Conservation (phyloP, 2,113 vertebrate species). For the Rhagologus leucostigma region DNA sequence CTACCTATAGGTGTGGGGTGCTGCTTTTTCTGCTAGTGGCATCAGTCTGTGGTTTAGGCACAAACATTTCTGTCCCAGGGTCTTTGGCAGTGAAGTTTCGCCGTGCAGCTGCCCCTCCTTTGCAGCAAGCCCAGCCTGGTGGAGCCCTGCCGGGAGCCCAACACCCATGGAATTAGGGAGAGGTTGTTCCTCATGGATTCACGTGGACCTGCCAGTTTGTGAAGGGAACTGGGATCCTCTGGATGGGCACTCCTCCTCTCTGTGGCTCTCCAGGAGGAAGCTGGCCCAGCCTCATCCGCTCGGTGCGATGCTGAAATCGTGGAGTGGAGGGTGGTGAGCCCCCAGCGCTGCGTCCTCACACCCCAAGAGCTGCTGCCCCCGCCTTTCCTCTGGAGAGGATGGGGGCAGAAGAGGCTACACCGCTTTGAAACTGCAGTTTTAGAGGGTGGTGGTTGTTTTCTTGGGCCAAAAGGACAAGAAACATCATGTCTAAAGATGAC, state of each 20-base stretch:
- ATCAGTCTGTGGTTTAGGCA: not conserved
- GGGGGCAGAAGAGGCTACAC: not conserved
- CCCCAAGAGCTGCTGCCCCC: not conserved
- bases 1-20: rapidly evolving
- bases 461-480: constrained; percentile 57
- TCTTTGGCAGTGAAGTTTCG: not conserved
- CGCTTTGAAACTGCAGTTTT: not conserved
- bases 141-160: not conserved
- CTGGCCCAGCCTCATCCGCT: not conserved
- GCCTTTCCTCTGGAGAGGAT: not conserved
- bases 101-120: not conserved
- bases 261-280: not conserved
- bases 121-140: not conserved
- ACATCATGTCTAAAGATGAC: constrained; percentile 73
- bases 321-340: not conserved
- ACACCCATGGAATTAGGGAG: not conserved
- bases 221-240: not conserved
- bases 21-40: not conserved
- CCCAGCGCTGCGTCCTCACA: rapidly evolving
- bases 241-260: rapidly evolving
- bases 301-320: rapidly evolving
- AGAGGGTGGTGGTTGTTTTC: constrained; percentile 50
- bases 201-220: not conserved
- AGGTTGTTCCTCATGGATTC: not conserved
- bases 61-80: not conserved